Conservation (phyloP, 2,888 invertebrate species). For the Malachius bipustulatus region DNA sequence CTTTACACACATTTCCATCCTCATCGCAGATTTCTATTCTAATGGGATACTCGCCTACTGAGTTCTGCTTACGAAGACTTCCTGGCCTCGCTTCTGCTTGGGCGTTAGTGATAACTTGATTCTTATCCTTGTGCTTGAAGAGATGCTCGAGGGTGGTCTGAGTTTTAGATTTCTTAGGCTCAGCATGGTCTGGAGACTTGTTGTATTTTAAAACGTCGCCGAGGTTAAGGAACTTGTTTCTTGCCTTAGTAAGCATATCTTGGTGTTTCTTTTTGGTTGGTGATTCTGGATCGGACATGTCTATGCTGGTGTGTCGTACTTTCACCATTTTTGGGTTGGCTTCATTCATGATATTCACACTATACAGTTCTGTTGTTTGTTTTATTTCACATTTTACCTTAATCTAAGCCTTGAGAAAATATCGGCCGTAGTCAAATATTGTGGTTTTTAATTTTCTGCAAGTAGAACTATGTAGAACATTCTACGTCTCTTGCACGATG, state of each 20-base stretch:
- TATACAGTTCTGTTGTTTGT: too few relatives aligned
- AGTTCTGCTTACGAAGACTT: conserved; percentile 33
- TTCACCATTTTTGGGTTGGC: conserved; percentile 34
- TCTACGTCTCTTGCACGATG: too few relatives aligned
- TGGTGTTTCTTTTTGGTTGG: conserved; percentile 39
- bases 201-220: conserved; percentile 39
- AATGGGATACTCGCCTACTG: conserved; percentile 32
- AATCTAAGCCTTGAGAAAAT: too few relatives aligned
- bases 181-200: conserved; percentile 24
- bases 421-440: too few relatives aligned
- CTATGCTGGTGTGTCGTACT: conserved; percentile 35
- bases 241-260: conserved; percentile 33
- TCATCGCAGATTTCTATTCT: conserved; percentile 28
- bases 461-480: too few relatives aligned
- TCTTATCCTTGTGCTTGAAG: conserved; percentile 38
- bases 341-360: too few relatives aligned
- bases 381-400: too few relatives aligned
- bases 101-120: conserved; percentile 24
- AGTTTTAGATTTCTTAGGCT: conserved; percentile 29
- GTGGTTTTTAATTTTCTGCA: too few relatives aligned
- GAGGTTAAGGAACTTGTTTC: conserved; percentile 30
- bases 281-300: conserved; percentile 33
- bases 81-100: conserved; percentile 14
- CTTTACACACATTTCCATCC: conserved; percentile 23
- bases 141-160: conserved; percentile 40